These are phyloP conservation scores for Drosophila virilis DNA, from an alignment of 1,140 invertebrate genomes.

Conservation along the genomic window DNA sequence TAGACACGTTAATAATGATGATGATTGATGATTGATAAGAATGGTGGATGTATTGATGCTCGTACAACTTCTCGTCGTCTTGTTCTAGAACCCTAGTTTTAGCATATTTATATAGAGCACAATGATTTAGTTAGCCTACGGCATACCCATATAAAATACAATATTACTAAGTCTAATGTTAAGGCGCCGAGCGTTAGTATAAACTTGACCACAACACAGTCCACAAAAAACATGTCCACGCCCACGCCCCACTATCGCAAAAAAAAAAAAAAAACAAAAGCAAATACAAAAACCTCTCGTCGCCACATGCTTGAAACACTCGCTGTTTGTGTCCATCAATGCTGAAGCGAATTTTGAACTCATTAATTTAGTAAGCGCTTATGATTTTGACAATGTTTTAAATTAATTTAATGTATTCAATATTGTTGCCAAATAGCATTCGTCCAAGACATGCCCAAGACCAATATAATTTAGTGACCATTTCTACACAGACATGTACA, in stretches of 20 bases:
- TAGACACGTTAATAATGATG: constrained; percentile 11
- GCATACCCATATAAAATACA: background rate
- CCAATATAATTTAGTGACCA: constrained; percentile 13
- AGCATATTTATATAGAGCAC: constrained; percentile 11
- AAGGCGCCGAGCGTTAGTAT: constrained; percentile 29
- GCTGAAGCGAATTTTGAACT: background rate
- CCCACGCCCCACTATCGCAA: background rate
- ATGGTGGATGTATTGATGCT: constrained; percentile 17
- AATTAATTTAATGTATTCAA: constrained; percentile 3
- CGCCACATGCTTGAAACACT: constrained; percentile 11
- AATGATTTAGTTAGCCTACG: constrained; percentile 13
- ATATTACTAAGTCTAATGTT: constrained; percentile 13
- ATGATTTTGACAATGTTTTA: background rate
- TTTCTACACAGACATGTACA: background rate
- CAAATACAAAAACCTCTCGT: constrained; percentile 2
- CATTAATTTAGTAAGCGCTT: background rate
- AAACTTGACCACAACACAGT: background rate
- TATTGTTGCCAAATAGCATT: background rate
- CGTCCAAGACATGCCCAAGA: background rate
- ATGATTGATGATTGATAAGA: constrained; percentile 21
- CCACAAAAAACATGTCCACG: constrained; percentile 1
- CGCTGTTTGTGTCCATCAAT: background rate
- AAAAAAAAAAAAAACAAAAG: background rate
- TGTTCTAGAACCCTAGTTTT: constrained; percentile 14
- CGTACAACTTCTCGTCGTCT: constrained; percentile 35